Base-by-base conservation (phyloP, 2,888 invertebrate genomes). In the Pasiphila rectangulata region DNA sequence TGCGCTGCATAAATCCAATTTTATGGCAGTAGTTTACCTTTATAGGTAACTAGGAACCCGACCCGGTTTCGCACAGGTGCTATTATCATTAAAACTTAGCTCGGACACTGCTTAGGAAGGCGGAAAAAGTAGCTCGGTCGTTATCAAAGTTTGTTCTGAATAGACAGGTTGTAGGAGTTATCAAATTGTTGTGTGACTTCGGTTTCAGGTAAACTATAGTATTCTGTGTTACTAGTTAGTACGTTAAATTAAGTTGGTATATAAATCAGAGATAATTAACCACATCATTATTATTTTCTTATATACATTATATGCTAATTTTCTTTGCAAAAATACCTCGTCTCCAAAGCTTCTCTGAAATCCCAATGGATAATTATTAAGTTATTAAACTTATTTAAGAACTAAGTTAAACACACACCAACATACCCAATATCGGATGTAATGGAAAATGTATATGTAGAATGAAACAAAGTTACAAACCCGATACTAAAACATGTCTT, bases 401-500 rank as follows among this genome's bases (percentile, higher is more conserved):
- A 27, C 3, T 13, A 13, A 27, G 25, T 12, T 12, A 12, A n/a
- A n/a, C n/a, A n/a, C n/a, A 2, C 5, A 25, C 5, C 27, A 27
- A 13, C 27, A 27, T 13, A 13, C 7, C 13, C 13, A 13, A 13
- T 7, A 27, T 12, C 25, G 6, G 10, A 25, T 13, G 12, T 27
- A 27, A 13, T 13, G 27, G 42, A 43, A 40, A 39, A 15, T 21
- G 23, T 6, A 13, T 13, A 27, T 38, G 24, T 40, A 16, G 12
- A 9, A 25, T 32, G 27, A 29, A 36, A 29, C 19, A 35, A 32
- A 40, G 32, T 43, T 10, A 37, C 42, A 10, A 45, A 25, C 13
- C 17, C 1, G 42, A 41, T 35, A 45, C 29, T 38, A 42, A 42
- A 49, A 37, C 23, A 25, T 41, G 41, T 41, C 44, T 56, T 56